Evolutionary conservation across 2,888 invertebrate species (phyloP).

Genomic region (Drosophila tanythrix): DNA sequence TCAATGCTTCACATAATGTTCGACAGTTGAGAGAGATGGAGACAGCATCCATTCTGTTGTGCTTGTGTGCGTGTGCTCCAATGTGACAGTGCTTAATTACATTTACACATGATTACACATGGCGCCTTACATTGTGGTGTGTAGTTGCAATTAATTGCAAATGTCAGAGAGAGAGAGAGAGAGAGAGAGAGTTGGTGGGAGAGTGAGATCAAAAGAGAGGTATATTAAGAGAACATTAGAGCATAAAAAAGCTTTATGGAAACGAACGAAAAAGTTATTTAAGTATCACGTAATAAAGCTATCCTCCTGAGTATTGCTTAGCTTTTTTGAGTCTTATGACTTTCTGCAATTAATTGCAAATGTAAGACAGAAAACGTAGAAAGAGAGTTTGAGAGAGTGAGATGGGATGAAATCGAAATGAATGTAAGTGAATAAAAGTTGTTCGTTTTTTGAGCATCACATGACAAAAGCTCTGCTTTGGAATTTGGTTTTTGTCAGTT

Average conservation of each 20-base stretch:
- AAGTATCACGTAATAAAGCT: neutral
- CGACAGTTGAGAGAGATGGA: neutral
- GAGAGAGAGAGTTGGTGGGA: neutral
- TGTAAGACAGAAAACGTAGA: neutral
- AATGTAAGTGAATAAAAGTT: neutral
- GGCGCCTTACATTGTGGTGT: conserved; percentile 25
- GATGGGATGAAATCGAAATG: neutral
- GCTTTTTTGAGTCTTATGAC: neutral
- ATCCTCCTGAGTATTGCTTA: accelerated
- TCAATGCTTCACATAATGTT: conserved; percentile 72
- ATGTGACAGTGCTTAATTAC: conserved; percentile 70
- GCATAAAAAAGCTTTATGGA: neutral
- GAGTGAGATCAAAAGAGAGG: neutral
- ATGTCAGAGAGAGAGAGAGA: neutral
- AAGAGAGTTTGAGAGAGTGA: neutral
- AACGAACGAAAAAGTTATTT: neutral
- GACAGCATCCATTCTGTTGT: conserved; percentile 40
- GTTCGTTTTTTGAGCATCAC: neutral
- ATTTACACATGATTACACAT: conserved; percentile 59
- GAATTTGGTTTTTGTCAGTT: neutral
- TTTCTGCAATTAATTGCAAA: neutral
- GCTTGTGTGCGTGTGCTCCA: conserved; percentile 8
- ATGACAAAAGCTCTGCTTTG: neutral
- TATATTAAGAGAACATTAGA: neutral
- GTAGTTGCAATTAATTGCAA: conserved; percentile 21